Percentiles rank a stretch among this genome's conserved stretches.
Evolutionary conservation across 2,888 invertebrate genomes (phyloP).

Genomic region (Heteropelma amictum): DNA sequence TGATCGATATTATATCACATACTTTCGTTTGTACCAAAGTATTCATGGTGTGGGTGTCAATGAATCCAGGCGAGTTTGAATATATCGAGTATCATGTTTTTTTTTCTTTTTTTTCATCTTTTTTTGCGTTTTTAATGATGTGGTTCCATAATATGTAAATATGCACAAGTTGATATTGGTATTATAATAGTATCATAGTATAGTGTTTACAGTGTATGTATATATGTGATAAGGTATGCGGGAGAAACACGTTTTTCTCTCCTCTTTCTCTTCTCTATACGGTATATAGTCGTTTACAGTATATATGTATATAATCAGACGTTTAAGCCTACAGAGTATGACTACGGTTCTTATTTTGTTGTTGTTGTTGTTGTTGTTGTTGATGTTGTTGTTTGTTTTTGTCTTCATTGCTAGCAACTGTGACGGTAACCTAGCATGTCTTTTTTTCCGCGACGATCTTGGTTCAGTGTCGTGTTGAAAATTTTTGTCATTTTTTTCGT

Average conservation of each 20-base stretch:
- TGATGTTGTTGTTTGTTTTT: slow-evolving; percentile 11
- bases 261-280: slow-evolving; percentile 26
- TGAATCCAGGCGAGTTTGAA: slow-evolving; percentile 74
- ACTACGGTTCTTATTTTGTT: slow-evolving; percentile 30
- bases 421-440: slow-evolving; percentile 71
- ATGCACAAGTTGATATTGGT: slow-evolving; percentile 77
- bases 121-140: slow-evolving; percentile 78
- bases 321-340: slow-evolving; percentile 53
- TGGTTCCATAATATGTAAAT: slow-evolving; percentile 77
- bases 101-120: slow-evolving; percentile 49
- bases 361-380: slow-evolving; percentile 9
- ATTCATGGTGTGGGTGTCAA: slow-evolving; percentile 74
- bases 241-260: slow-evolving; percentile 64
- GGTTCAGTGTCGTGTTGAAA: slow-evolving; percentile 41
- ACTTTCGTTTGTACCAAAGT: too few relatives aligned
- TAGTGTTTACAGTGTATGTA: slow-evolving; percentile 74
- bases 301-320: slow-evolving; percentile 49
- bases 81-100: slow-evolving; percentile 54
- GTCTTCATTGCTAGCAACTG: slow-evolving; percentile 63
- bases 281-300: slow-evolving; percentile 50
- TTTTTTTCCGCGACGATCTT: slow-evolving; percentile 55
- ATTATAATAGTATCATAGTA: slow-evolving; percentile 67
- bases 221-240: slow-evolving; percentile 68
- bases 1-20: too few relatives aligned
- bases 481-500: slow-evolving; percentile 18